These are phyloP conservation scores for Tonatia bakeri DNA, from an alignment of 2,113 vertebrate genomes.

Conservation along the genomic window DNA sequence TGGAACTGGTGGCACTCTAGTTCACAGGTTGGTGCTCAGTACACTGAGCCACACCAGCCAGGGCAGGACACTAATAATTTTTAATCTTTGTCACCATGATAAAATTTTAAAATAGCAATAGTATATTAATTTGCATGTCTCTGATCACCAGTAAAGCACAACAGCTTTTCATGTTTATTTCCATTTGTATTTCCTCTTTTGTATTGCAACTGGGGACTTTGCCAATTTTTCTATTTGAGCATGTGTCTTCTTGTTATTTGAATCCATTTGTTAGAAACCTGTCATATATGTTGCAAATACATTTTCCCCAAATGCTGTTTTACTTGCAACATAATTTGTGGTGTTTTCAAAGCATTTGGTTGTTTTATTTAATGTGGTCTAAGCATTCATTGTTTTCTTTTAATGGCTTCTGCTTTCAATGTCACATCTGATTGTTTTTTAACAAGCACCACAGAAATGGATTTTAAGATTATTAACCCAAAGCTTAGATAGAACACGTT, in stretches of 20 bases:
- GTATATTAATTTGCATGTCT: slow-evolving; percentile 44
- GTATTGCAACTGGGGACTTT: not conserved
- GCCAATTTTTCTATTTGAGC: slow-evolving; percentile 29
- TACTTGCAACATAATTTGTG: slow-evolving; percentile 35
- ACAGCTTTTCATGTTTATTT: slow-evolving; percentile 36
- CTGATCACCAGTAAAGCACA: slow-evolving; percentile 19
- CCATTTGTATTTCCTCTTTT: slow-evolving; percentile 49
- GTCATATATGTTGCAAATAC: not conserved
- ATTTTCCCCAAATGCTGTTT: slow-evolving; percentile 41
- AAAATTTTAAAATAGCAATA: not conserved
- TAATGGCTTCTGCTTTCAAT: slow-evolving; percentile 40
- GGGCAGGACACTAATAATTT: not conserved
- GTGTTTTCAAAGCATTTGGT: not conserved
- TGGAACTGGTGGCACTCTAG: too few relatives aligned
- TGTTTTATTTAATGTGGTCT: slow-evolving; percentile 18
- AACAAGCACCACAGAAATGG: slow-evolving; percentile 49
- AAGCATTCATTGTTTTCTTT: slow-evolving; percentile 53
- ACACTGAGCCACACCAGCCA: too few relatives aligned
- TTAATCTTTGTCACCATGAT: not conserved
- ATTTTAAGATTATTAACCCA: slow-evolving; percentile 65
- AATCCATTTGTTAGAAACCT: slow-evolving; percentile 41
- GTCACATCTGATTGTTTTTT: slow-evolving; percentile 55
- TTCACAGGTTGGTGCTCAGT: too few relatives aligned
- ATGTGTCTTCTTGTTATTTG: slow-evolving; percentile 41
- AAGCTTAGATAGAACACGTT: slow-evolving; percentile 56